Base-by-base conservation (phyloP, 2,797 vertebrate genomes). In the Callimico goeldii region DNA sequence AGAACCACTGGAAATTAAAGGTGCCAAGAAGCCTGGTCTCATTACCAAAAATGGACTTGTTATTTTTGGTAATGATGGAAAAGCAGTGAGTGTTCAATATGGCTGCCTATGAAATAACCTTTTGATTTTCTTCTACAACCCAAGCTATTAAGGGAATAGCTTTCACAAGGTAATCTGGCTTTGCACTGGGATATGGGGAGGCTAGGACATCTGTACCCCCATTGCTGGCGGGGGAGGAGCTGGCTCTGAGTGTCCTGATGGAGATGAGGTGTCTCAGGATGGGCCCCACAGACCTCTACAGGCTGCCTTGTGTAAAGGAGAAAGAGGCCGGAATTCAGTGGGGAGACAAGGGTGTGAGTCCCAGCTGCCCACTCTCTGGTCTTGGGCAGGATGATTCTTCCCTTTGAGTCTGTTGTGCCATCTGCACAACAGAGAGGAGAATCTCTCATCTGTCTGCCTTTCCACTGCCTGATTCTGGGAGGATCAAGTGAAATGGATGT, bases 11-110 rank as follows among this genome's bases (percentile, higher is more conserved):
- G 98, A 99, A 82, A 98, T 99, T 1, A 98, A 99, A 97, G 99
- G 99, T 70, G 99, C 99, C 4, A 97, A 98, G 91, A 99, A 99
- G 96, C 99, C 99, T 2, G 99, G 99, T 61, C 97, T 99, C 72
- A 98, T 99, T 97, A 99, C 99, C 95, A 99, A 99, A 98, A 99
- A 98, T 0, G 99, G 99, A 5, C 99, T 99, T 0, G 98, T 99
- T 7, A 41, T 99, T 83, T 99, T 99, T 61, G 99, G 99, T 52
- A 99, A 98, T 0, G 99, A 99, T 85, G 99, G 99, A 22, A 99
- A 99, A 98, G 99, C 99, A 95, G 99, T 99, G 98, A 99, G 99
- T 99, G 20, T 88, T 97, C 88, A 22, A 3, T 9, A 11, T 1
- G 2, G 33, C 61, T n/a, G 4, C 28, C 36, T 39, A 5, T 43